A percentile compares a stretch with the other conserved stretches of the same genome.
These are phyloP conservation scores for Brachypteracias leptosomus DNA, from an alignment of 2,113 vertebrate genomes.

Conservation along the genomic window DNA sequence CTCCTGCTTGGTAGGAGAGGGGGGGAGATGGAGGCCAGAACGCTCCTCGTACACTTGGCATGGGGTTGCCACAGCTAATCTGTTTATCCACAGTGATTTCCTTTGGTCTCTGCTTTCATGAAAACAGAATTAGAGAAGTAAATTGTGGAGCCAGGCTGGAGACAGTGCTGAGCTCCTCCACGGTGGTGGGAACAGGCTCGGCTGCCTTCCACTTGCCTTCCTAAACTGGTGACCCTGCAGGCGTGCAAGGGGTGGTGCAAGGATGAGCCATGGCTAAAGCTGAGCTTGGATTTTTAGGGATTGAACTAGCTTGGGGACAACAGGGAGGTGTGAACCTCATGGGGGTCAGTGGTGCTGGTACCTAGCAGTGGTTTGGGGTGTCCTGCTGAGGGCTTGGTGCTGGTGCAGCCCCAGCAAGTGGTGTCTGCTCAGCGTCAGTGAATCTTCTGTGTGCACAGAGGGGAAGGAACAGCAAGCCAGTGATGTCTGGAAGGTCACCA, in stretches of 20 bases:
- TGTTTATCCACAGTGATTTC: slow-evolving; percentile 37
- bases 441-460: accelerated
- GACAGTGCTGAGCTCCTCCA: neutral
- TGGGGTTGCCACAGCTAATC: slow-evolving; percentile 4
- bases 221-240: neutral
- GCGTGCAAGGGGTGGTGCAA: neutral
- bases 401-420: accelerated
- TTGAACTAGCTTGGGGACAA: neutral
- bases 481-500: neutral
- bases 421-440: neutral
- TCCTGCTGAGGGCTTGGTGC: neutral
- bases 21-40: neutral
- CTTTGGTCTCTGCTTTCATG: slow-evolving; percentile 37
- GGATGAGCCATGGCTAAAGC: neutral
- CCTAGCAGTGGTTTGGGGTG: neutral
- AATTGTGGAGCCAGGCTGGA: neutral
- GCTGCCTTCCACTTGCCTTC: neutral
- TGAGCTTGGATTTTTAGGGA: neutral
- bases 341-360: neutral
- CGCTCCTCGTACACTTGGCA: neutral
- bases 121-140: slow-evolving; percentile 50
- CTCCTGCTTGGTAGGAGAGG: slow-evolving; percentile 18
- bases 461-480: neutral
- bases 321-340: accelerated
- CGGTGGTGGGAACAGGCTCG: neutral